Conservation (phyloP, 2,797 vertebrate genomes). For the Avahi laniger region DNA sequence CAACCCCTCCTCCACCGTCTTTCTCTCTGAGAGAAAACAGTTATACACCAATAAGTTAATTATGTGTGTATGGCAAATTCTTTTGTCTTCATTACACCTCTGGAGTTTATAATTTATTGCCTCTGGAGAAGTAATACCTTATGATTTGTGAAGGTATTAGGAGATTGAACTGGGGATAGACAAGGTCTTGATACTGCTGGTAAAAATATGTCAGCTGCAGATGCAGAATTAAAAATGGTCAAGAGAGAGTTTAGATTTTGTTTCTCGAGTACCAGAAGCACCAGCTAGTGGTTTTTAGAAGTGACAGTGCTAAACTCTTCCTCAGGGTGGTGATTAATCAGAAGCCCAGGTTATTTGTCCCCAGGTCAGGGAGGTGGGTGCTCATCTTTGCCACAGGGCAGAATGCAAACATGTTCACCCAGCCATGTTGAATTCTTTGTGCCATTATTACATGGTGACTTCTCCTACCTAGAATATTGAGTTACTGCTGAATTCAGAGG, state of each 20-base stretch:
- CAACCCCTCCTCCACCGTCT: neutral
- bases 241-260: neutral
- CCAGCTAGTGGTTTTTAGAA: neutral
- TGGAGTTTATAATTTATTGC: slow-evolving; percentile 25
- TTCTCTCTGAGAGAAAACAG: neutral
- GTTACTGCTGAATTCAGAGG: neutral
- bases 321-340: neutral
- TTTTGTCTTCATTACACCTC: neutral
- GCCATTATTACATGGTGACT: neutral
- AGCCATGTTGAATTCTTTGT: neutral
- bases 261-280: neutral
- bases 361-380: neutral
- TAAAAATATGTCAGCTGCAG: neutral
- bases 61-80: neutral
- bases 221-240: neutral
- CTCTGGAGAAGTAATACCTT: neutral
- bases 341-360: neutral
- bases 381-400: neutral
- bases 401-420: neutral
- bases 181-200: neutral
- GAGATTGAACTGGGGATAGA: neutral
- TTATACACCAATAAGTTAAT: neutral
- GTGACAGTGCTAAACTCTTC: neutral
- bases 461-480: neutral
- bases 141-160: neutral